phyloP scores from a whole-genome alignment of 2,113 vertebrate genomes.

The Lophochroa leadbeateri region DNA sequence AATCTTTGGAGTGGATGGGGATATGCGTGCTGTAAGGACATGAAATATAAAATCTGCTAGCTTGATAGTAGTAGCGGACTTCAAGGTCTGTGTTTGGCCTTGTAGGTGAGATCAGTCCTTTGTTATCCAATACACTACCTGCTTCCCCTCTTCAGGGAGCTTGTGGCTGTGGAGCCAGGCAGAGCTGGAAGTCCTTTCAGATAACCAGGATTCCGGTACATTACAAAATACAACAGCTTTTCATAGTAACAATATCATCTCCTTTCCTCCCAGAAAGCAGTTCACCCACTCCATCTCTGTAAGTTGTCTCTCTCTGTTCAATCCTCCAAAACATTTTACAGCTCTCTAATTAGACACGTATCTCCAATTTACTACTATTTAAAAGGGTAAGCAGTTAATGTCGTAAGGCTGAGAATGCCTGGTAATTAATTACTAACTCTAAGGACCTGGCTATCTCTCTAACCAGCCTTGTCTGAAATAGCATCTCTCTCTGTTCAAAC shows the following conservation, averaged over 20 bases:
- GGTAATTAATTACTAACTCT: constrained; percentile 80
- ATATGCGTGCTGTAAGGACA: background rate
- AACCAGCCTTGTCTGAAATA: constrained; percentile 66
- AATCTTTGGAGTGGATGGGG: background rate
- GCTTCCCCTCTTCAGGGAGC: background rate
- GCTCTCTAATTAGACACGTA: constrained; percentile 76
- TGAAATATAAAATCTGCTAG: background rate
- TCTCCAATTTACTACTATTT: constrained; percentile 78
- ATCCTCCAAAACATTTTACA: constrained; percentile 71
- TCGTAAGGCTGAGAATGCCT: constrained; percentile 69
- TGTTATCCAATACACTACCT: background rate
- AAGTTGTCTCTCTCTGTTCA: constrained; percentile 59
- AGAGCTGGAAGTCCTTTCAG: background rate
- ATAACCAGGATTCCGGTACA: background rate
- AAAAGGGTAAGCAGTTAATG: constrained; percentile 79
- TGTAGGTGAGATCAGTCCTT: background rate
- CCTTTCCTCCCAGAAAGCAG: constrained; percentile 26
- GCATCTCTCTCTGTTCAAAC: constrained; percentile 65
- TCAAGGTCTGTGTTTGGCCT: background rate
- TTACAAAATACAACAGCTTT: background rate
- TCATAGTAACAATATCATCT: background rate
- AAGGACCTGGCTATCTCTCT: constrained; percentile 72
- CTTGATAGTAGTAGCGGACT: background rate
- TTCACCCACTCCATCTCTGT: constrained; percentile 28
- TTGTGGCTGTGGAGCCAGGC: background rate